phyloP scores from a whole-genome alignment of 2,113 vertebrate species.

The Prionailurus viverrinus region DNA sequence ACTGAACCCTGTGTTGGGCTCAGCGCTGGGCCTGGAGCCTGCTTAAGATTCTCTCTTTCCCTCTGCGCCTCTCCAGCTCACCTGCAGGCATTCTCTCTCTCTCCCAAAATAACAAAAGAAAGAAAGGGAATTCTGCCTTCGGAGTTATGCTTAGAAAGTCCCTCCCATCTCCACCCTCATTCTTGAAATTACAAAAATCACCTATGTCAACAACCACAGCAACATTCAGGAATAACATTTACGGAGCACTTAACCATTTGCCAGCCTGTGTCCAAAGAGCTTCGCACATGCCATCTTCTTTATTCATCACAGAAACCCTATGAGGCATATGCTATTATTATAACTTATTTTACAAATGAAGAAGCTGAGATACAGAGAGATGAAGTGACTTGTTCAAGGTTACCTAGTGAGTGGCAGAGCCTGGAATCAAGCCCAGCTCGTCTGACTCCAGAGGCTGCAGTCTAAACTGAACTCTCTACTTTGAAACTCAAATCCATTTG shows the following conservation, averaged over 20 bases:
- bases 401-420: background rate
- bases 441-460: background rate
- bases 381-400: background rate
- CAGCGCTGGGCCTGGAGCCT: no score
- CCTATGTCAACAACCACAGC: background rate
- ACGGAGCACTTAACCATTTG: background rate
- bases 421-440: background rate
- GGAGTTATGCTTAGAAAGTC: background rate
- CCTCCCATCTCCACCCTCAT: background rate
- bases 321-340: background rate
- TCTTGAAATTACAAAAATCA: background rate
- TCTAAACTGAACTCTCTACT: background rate
- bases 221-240: background rate
- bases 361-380: background rate
- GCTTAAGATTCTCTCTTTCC: no score
- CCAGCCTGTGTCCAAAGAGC: background rate
- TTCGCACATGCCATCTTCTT: background rate
- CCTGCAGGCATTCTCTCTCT: no score
- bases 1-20: no score
- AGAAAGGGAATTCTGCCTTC: background rate
- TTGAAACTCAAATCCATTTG: background rate
- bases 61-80: no score
- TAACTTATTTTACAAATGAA: slow-evolving; percentile 44
- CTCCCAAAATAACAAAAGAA: no score
- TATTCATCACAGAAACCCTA: background rate